Conservation (phyloP, 2,888 invertebrate species). For the Chrysotoxum bicinctum region DNA sequence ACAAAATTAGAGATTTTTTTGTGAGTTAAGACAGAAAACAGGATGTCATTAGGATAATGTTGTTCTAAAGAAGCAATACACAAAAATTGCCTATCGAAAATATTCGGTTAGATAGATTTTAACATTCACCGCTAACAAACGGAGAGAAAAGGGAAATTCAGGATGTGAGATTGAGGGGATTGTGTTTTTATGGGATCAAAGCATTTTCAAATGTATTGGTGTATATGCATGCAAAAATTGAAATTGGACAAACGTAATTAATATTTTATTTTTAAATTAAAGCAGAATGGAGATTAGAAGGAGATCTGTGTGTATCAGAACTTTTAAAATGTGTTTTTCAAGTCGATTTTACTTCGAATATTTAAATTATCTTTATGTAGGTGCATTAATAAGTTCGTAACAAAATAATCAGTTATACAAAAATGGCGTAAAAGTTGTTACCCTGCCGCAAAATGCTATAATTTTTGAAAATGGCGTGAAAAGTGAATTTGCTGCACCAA, state of each 20-base stretch:
- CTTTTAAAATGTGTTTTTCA: neutral
- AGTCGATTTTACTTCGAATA: neutral
- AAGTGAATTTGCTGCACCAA: too few relatives aligned
- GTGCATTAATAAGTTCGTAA: too few relatives aligned
- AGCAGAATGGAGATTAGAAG: neutral
- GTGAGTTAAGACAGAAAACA: conserved; percentile 29
- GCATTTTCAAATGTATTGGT: neutral
- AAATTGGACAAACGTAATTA: neutral
- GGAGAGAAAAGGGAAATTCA: neutral
- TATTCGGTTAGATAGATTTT: neutral
- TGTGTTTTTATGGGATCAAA: neutral
- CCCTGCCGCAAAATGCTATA: too few relatives aligned
- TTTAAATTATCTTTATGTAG: too few relatives aligned
- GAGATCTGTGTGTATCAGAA: neutral
- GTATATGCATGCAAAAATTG: neutral
- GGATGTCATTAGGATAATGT: neutral
- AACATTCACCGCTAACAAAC: conserved; percentile 15
- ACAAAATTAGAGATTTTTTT: conserved; percentile 54
- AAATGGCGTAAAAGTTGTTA: too few relatives aligned
- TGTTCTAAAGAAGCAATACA: conserved; percentile 36
- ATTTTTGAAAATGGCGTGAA: too few relatives aligned
- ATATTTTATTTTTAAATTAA: neutral
- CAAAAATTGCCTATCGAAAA: conserved; percentile 18
- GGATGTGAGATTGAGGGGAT: neutral
- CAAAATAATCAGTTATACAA: too few relatives aligned